These are phyloP conservation scores for Andricus curvator DNA, from an alignment of 2,888 invertebrate species.

Conservation along the genomic window DNA sequence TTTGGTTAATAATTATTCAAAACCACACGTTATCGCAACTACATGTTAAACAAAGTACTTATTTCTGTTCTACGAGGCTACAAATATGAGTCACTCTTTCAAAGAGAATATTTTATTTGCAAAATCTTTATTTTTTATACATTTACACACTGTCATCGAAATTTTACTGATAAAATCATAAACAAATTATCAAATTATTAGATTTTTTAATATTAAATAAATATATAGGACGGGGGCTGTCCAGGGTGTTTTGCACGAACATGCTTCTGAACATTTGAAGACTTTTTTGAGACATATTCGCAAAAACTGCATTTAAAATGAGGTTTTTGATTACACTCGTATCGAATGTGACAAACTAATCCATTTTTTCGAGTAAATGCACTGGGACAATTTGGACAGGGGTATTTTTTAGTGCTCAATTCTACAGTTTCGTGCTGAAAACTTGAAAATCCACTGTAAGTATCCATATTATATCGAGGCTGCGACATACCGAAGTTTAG, in stretches of 20 bases:
- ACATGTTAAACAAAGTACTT: not conserved
- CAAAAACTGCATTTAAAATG: constrained; percentile 72
- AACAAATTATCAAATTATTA: not conserved
- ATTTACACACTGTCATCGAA: not conserved
- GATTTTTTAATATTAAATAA: not conserved
- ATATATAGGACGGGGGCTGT: not conserved
- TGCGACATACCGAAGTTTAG: constrained; percentile 23
- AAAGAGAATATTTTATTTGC: not conserved
- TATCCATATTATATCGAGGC: constrained; percentile 11
- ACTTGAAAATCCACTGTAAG: constrained; percentile 4
- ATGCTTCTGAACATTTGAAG: constrained; percentile 65
- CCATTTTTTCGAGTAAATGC: constrained; percentile 55
- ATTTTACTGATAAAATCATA: not conserved
- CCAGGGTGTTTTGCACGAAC: constrained; percentile 62
- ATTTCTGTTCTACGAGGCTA: not conserved
- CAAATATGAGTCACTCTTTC: not conserved
- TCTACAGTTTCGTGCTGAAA: not conserved
- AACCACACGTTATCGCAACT: not conserved
- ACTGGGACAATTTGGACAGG: constrained; percentile 59
- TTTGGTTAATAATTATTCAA: not conserved
- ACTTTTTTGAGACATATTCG: constrained; percentile 67
- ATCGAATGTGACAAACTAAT: constrained; percentile 67
- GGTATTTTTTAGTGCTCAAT: constrained; percentile 31
- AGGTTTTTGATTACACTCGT: constrained; percentile 73
- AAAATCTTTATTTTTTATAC: not conserved